Conservation (phyloP, 2,113 vertebrate genomes). For the Pantherophis guttatus region DNA sequence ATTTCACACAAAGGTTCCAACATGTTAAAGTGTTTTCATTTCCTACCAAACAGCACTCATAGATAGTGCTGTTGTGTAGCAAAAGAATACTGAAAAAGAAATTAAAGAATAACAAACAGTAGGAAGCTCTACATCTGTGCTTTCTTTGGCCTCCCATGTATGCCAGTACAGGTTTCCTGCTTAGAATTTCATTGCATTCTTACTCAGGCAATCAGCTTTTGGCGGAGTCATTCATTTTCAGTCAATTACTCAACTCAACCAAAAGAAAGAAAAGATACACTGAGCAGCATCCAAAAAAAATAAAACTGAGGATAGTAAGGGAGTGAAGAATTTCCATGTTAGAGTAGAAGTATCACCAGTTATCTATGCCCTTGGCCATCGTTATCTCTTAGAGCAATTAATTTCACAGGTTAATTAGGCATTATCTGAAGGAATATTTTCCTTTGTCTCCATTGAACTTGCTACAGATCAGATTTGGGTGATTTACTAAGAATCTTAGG, state of each 20-base stretch:
- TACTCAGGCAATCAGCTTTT: constrained; percentile 26
- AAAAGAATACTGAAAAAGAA: background rate
- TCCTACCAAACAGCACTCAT: background rate
- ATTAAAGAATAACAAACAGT: background rate
- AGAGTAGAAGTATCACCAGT: background rate
- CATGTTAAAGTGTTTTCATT: background rate
- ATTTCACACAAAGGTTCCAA: background rate
- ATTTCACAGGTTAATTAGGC: constrained; percentile 8
- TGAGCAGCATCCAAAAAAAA: background rate
- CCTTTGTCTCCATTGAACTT: background rate
- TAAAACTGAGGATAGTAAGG: background rate
- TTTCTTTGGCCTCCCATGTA: background rate
- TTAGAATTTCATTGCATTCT: background rate
- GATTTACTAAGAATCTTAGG: background rate
- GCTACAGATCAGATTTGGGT: background rate
- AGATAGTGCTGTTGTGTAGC: background rate
- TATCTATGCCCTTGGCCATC: background rate
- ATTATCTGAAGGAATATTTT: background rate
- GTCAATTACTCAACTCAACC: constrained; percentile 6
- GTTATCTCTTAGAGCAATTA: background rate
- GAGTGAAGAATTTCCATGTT: background rate
- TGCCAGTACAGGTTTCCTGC: background rate
- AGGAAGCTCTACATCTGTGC: background rate
- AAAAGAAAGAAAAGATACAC: background rate
- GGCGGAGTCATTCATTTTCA: constrained; percentile 1